These are phyloP conservation scores for Eupristina koningsbergeri DNA, from an alignment of 1,140 invertebrate genomes.

Conservation along the genomic window DNA sequence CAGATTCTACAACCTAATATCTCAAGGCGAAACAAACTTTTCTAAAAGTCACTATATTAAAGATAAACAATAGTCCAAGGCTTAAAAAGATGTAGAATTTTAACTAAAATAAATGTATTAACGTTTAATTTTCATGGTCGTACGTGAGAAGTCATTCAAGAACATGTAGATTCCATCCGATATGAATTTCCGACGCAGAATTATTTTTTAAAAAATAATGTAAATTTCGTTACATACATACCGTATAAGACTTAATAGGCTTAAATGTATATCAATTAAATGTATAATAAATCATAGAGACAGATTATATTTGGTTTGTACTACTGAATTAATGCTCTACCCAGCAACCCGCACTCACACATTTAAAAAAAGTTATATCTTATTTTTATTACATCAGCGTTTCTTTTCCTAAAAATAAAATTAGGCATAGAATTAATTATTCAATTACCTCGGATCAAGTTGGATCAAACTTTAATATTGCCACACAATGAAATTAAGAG, in stretches of 20 bases:
- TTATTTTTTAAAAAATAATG: too few relatives aligned
- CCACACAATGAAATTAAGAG: slow-evolving; percentile 27
- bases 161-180: too few relatives aligned
- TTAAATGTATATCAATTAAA: slow-evolving; percentile 6
- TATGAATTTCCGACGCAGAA: too few relatives aligned
- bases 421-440: slow-evolving; percentile 26
- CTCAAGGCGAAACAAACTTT: not conserved
- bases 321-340: not conserved
- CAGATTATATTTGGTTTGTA: not conserved
- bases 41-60: not conserved
- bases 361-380: not conserved
- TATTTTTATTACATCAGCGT: not conserved
- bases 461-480: not conserved
- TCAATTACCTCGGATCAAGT: slow-evolving; percentile 12
- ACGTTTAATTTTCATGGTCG: too few relatives aligned
- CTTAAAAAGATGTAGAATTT: not conserved
- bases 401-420: not conserved
- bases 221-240: too few relatives aligned
- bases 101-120: too few relatives aligned
- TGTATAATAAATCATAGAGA: slow-evolving; percentile 7
- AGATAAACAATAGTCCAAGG: not conserved
- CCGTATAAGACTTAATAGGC: too few relatives aligned
- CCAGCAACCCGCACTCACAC: too few relatives aligned
- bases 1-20: not conserved
- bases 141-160: too few relatives aligned